phyloP scores from a whole-genome alignment of 1,140 invertebrate genomes.

The Carposina sasakii region DNA sequence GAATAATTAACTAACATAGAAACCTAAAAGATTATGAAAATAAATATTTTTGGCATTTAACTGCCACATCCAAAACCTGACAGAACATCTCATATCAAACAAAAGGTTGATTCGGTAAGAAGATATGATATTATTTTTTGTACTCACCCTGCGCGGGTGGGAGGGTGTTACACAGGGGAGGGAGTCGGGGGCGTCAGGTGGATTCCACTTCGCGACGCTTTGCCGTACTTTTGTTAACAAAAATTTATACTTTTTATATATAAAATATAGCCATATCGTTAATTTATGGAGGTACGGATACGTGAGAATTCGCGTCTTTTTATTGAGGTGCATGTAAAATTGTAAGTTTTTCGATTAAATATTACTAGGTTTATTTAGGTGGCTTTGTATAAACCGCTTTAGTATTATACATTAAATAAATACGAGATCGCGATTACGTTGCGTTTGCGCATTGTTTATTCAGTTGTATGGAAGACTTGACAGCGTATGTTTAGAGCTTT shows the following conservation, averaged over 20 bases:
- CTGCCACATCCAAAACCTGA: slow-evolving; percentile 13
- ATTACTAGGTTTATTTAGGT: too few relatives aligned
- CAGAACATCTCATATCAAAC: slow-evolving; percentile 19
- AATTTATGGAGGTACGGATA: slow-evolving; percentile 35
- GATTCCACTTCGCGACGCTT: slow-evolving; percentile 33
- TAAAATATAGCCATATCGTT: slow-evolving; percentile 20
- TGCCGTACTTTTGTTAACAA: slow-evolving; percentile 18
- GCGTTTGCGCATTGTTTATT: too few relatives aligned
- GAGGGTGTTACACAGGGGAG: slow-evolving; percentile 13
- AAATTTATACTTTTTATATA: not conserved
- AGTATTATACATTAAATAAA: too few relatives aligned
- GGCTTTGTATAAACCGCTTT: too few relatives aligned
- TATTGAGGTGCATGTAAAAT: slow-evolving; percentile 30
- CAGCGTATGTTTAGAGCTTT: too few relatives aligned
- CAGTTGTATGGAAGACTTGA: too few relatives aligned
- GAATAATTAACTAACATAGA: too few relatives aligned
- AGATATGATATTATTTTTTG: slow-evolving; percentile 60
- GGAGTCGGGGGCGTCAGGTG: slow-evolving; percentile 32
- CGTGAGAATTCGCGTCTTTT: slow-evolving; percentile 28
- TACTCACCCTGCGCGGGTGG: slow-evolving; percentile 22
- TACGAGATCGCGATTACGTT: too few relatives aligned
- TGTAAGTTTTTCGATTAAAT: too few relatives aligned
- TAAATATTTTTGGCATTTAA: too few relatives aligned
- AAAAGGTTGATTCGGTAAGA: slow-evolving; percentile 50
- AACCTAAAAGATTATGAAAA: too few relatives aligned